Conservation (phyloP, 2,888 invertebrate species). For the Crioceris asparagi region DNA sequence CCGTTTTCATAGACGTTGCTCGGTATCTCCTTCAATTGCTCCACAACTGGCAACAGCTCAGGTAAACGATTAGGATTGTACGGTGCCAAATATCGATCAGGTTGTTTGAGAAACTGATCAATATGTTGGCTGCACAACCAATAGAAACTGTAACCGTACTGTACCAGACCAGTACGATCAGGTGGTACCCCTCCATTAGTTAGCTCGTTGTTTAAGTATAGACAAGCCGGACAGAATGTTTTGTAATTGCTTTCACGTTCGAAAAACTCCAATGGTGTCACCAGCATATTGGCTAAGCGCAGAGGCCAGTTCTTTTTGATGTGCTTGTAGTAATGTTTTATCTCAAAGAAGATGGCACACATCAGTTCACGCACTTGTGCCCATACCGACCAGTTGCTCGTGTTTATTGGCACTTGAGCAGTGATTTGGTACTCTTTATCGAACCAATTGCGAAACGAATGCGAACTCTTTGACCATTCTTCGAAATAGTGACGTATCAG, state of each 20-base stretch:
- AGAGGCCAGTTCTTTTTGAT: conserved; percentile 41
- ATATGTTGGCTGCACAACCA: conserved; percentile 51
- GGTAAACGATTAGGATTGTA: conserved; percentile 36
- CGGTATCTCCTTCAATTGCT: conserved; percentile 19
- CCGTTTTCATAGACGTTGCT: conserved; percentile 42
- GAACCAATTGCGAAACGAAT: conserved; percentile 41
- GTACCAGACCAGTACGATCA: conserved; percentile 46
- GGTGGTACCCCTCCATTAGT: conserved; percentile 40
- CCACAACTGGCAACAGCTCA: conserved; percentile 38
- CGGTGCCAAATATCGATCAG: conserved; percentile 38
- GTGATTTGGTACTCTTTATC: conserved; percentile 46
- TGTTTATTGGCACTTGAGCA: conserved; percentile 39
- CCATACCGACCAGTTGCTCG: conserved; percentile 47
- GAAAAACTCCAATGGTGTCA: conserved; percentile 46
- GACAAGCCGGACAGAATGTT: conserved; percentile 50
- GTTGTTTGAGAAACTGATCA: conserved; percentile 38
- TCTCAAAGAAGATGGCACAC: conserved; percentile 35
- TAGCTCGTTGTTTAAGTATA: conserved; percentile 32
- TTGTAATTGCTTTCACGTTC: conserved; percentile 42
- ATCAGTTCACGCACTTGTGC: conserved; percentile 36
- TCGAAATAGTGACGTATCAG: conserved; percentile 39
- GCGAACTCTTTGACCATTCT: conserved; percentile 36
- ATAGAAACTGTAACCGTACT: conserved; percentile 45
- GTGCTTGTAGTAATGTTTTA: conserved; percentile 44
- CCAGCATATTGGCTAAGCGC: conserved; percentile 42